Evolutionary conservation across 2,797 vertebrate genomes (phyloP), one percentile per base, ranked within the genome.

Genomic region (Heliangelus exortis): DNA sequence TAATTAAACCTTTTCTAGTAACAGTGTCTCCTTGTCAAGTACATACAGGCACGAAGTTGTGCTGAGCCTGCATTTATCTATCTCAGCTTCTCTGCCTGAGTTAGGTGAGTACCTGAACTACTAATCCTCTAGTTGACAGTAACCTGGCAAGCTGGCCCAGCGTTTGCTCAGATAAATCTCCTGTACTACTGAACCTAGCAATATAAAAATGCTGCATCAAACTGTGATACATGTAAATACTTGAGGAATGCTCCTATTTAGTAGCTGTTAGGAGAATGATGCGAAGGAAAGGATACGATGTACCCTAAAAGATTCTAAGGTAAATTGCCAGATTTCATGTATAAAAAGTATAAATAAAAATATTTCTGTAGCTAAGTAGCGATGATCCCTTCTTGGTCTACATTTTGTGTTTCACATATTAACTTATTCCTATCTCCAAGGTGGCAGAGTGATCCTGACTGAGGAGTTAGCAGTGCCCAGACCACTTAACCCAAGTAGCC

Each of bases 341-440:
- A 57, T 67, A 90, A 88, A 86, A 90, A 67, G 10, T 50, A 86
- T 88, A 50, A 93, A 84, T 95, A 92, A 95, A 94, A 78, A 15
- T 9, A 66, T 7, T 41, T 41, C 39, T 16, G 28, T 75, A n/a
- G 20, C 12, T n/a, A 67, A 67, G 15, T 75, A 59, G 36, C 29
- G 36, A 2, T n/a, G 5, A 48, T 73, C 21, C 41, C 19, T 74
- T 61, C 80, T 61, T 39, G 23, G 39, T 69, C 23, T 77, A 0
- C 58, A 28, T 25, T 28, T 81, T 89, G 29, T 45, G 17, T 59
- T 76, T 62, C 3, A 4, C 20, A 61, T 53, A 31, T 5, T 77
- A 19, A 61, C 34, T 74, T 88, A 66, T 5, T 16, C 4, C 1
- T 74, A 12, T 91, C 41, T 85, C 36, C 9, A 41, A 11, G 28